These are phyloP conservation scores for Homalodisca vitripennis DNA, from an alignment of 1,140 invertebrate genomes.

Conservation along the genomic window DNA sequence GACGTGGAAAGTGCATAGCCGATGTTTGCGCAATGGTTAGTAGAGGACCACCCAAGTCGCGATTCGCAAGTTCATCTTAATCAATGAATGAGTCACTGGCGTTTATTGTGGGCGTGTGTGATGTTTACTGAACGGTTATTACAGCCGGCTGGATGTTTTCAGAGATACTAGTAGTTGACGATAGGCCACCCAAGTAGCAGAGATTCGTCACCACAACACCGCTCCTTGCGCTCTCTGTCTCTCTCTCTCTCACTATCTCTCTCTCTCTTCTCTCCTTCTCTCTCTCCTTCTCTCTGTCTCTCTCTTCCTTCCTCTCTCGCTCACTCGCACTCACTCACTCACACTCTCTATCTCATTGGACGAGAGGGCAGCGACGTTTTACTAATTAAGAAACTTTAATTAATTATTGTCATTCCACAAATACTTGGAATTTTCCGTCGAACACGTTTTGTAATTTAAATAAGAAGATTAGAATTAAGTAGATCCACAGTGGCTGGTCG, in stretches of 20 bases:
- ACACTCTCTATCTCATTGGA: constrained; percentile 16
- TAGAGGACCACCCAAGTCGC: constrained; percentile 29
- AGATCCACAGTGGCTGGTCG: constrained; percentile 10
- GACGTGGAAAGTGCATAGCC: no score
- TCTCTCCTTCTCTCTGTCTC: constrained; percentile 26
- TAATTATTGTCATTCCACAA: constrained; percentile 26
- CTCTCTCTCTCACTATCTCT: constrained; percentile 20
- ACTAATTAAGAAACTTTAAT: constrained; percentile 26
- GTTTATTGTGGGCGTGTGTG: constrained; percentile 30
- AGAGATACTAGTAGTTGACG: constrained; percentile 25
- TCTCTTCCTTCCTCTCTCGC: constrained; percentile 13
- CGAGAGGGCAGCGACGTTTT: constrained; percentile 12
- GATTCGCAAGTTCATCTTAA: constrained; percentile 30
- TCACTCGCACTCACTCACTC: background rate
- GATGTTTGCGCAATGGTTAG: constrained; percentile 20
- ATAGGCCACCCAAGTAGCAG: constrained; percentile 29
- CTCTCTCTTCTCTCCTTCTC: constrained; percentile 3
- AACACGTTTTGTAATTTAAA: constrained; percentile 25
- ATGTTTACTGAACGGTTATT: constrained; percentile 32
- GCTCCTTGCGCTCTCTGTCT: constrained; percentile 22
- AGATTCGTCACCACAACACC: constrained; percentile 21
- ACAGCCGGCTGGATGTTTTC: constrained; percentile 24
- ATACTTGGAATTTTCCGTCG: constrained; percentile 23
- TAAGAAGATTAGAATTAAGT: constrained; percentile 25
- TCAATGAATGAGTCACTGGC: constrained; percentile 31